Evolutionary conservation across 2,888 invertebrate species (phyloP), one percentile per base, ranked within the genome.

Genomic region (Hesperia comma): DNA sequence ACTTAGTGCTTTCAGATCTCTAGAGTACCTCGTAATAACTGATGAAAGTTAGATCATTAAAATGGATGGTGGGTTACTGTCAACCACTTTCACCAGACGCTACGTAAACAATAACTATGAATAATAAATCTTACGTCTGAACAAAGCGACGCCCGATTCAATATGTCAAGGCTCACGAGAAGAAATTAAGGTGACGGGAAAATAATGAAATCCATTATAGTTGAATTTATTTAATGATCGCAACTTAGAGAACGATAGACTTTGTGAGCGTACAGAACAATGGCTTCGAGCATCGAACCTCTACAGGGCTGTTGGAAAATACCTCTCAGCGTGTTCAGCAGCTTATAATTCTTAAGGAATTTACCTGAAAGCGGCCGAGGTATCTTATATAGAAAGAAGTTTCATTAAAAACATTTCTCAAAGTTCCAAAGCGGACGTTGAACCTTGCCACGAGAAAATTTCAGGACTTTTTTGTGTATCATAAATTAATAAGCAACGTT

Each of bases 41-140:
- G 61, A 77, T 74, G 78, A 79, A 77, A 77, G 78, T 75, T 63
- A 68, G 72, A 70, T 73, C 71, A 75, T 78, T 77, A 73, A 72
- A 71, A 77, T 77, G 75, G 75, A 71, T 77, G 76, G 75, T 70
- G 71, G 72, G 75, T 66, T 69, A 72, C 68, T 70, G 75, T 67
- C 74, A 60, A 69, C 72, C 68, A 73, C 79, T 81, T 81, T 80
- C 80, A 77, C 80, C 76, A 72, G 43, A 26, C 53, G 58, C 46
- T 56, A 70, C 68, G 70, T 67, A 70, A 72, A 73, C 69, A 69
- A 63, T 69, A 68, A 70, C 68, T 55, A 67, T 68, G 69, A 69
- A 73, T 69, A 71, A 71, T 69, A 70, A 46, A 73, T 72, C 69
- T 37, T 55, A 33, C 53, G 60, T 21, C 32, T 66, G 53, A 66